A percentile compares a stretch with the other conserved stretches of the same genome.
Conservation (phyloP, 2,113 vertebrate genomes). For the Montifringilla adamsi region DNA sequence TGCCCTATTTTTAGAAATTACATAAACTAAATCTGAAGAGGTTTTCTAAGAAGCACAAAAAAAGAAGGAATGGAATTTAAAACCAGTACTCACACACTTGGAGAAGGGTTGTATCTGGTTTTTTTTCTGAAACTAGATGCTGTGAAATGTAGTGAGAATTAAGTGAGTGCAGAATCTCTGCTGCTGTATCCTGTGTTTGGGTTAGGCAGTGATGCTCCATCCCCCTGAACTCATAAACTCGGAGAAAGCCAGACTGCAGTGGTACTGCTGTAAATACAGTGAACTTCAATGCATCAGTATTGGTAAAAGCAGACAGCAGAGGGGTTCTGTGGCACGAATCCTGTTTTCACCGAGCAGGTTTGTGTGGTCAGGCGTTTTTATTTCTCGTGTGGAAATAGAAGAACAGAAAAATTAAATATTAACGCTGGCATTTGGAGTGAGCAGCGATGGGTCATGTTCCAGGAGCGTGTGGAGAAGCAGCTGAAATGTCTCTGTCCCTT, state of each 20-base stretch:
- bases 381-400: rapidly evolving
- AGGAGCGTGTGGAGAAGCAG: not conserved
- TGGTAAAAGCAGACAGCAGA: not conserved
- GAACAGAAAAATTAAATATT: not conserved
- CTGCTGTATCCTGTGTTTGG: not conserved
- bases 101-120: not conserved
- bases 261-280: not conserved
- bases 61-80: not conserved
- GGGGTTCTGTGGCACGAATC: not conserved
- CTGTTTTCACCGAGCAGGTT: not conserved
- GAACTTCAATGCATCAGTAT: rapidly evolving
- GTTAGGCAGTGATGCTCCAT: not conserved
- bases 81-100: not conserved
- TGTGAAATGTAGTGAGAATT: not conserved
- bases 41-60: not conserved
- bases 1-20: not conserved
- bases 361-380: rapidly evolving
- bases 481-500: not conserved
- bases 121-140: not conserved
- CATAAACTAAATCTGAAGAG: not conserved
- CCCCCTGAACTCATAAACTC: not conserved
- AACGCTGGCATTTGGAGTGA: not conserved
- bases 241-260: not conserved
- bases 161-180: not conserved
- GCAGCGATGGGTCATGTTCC: rapidly evolving